Evolutionary conservation across 1,140 invertebrate genomes (phyloP), one percentile per base, ranked within the genome.

Genomic region (Helicorthomorpha holstii): DNA sequence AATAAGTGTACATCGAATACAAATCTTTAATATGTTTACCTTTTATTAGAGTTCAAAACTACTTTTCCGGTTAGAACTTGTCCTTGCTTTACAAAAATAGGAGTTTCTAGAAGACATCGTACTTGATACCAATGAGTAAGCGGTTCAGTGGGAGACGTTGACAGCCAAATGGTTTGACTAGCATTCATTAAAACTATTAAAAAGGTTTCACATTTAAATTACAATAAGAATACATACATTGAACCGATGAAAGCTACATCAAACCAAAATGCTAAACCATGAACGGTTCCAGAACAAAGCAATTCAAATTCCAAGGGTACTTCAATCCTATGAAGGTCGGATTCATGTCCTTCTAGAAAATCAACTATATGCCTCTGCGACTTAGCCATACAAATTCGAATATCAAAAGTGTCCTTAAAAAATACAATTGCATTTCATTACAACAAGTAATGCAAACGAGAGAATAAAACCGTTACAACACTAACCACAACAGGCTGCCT

Each of bases 41-140:
- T 80, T 70, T 91, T 88, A 69, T 98, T 98, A 16, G 93, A 91
- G 58, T 85, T 73, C 56, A 98, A 74, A 48, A 87, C 68, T 21
- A 96, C 87, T 62, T 80, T 77, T 4, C 94, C 95, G 14, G 81
- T 84, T 25, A 98, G 67, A 2, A 83, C 74, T 68, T 98, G 91
- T 1, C 93, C 93, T 66, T 88, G 85, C 72, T 94, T 93, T 27
- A 88, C 87, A 63, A 98, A 85, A 27, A 98, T 76, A 3, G 95
- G 95, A 56, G 82, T 84, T 63, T 94, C 86, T 26, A 99, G 65
- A 27, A 98, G 73, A 69, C 94, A 98, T 43, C 95, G 77, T 10
- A 99, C 94, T 78, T 99, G 94, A 70, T 99, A 99, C 95, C 95
- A 98, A 70, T 98, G 95, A 27, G 95, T 98, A 1, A 98, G 70